phyloP scores from a whole-genome alignment of 2,888 invertebrate species.

The Noctuana brunneofusca region DNA sequence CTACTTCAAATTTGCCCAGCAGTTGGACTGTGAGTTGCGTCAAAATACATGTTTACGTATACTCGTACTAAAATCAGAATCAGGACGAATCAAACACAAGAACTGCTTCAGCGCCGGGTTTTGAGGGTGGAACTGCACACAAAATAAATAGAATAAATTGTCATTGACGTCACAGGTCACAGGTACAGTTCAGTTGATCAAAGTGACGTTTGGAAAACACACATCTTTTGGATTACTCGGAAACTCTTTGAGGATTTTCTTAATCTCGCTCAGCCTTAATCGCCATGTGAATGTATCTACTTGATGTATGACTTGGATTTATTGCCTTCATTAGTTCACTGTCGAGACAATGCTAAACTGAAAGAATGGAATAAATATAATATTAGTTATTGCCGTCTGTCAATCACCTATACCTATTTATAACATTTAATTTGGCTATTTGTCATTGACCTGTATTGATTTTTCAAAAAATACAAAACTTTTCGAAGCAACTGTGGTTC shows the following conservation, averaged over 20 bases:
- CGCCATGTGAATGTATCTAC: not conserved
- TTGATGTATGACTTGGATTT: slow-evolving; percentile 4
- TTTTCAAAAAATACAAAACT: not conserved
- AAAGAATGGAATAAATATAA: not conserved
- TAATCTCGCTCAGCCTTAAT: slow-evolving; percentile 8
- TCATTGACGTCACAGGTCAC: not conserved
- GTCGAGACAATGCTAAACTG: too few species aligned
- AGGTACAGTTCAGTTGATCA: not conserved
- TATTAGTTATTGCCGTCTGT: not conserved
- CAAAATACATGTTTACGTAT: too few species aligned
- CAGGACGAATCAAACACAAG: not conserved
- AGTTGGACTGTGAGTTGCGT: too few species aligned
- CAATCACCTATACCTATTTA: not conserved
- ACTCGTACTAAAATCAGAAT: too few species aligned
- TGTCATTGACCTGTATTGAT: not conserved
- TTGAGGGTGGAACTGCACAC: not conserved
- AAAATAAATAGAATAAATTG: not conserved
- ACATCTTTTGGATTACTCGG: slow-evolving; percentile 7
- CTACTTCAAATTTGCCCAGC: too few species aligned
- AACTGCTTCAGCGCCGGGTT: too few species aligned
- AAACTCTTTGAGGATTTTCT: not conserved
- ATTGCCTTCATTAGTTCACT: not conserved
- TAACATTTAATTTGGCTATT: not conserved
- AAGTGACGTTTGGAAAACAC: slow-evolving; percentile 3
- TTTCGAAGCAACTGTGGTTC: not conserved